Evolutionary conservation across 2,888 invertebrate genomes (phyloP).

Genomic region (Lithophane leautieri): DNA sequence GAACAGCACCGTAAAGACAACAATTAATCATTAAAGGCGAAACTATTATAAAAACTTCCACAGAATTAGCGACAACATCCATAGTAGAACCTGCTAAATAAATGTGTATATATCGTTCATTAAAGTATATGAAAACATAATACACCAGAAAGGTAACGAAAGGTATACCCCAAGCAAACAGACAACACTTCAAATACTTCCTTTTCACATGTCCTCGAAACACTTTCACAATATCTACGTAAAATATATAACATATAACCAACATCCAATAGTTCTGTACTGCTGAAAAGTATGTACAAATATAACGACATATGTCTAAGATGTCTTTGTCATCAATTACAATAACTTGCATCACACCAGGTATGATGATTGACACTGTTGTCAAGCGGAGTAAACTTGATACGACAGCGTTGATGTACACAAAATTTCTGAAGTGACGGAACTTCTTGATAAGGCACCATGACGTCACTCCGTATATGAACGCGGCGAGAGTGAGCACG

Average conservation of each 20-base stretch:
- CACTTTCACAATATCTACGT: conserved; percentile 56
- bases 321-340: conserved; percentile 44
- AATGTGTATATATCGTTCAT: conserved; percentile 1
- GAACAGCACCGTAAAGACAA: conserved; percentile 28
- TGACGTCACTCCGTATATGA: conserved; percentile 40
- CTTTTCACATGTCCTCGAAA: conserved; percentile 45
- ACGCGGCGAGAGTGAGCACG: conserved; percentile 38
- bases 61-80: conserved; percentile 26
- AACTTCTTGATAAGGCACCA: conserved; percentile 49
- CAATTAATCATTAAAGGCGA: conserved; percentile 50
- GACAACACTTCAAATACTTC: conserved; percentile 44
- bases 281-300: conserved; percentile 47
- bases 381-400: conserved; percentile 41
- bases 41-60: conserved; percentile 47
- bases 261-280: conserved; percentile 57
- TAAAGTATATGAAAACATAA: conserved; percentile 40
- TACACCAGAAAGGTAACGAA: conserved; percentile 39
- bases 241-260: conserved; percentile 56
- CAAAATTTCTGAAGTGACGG: conserved; percentile 49
- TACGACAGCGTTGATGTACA: conserved; percentile 37
- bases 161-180: conserved; percentile 55
- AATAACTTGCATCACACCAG: conserved; percentile 41
- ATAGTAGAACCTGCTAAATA: background rate
- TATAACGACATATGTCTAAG: conserved; percentile 47
- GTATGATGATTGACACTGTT: conserved; percentile 47